These are phyloP conservation scores for Vireo altiloquus DNA, from an alignment of 2,113 vertebrate genomes.

Conservation along the genomic window DNA sequence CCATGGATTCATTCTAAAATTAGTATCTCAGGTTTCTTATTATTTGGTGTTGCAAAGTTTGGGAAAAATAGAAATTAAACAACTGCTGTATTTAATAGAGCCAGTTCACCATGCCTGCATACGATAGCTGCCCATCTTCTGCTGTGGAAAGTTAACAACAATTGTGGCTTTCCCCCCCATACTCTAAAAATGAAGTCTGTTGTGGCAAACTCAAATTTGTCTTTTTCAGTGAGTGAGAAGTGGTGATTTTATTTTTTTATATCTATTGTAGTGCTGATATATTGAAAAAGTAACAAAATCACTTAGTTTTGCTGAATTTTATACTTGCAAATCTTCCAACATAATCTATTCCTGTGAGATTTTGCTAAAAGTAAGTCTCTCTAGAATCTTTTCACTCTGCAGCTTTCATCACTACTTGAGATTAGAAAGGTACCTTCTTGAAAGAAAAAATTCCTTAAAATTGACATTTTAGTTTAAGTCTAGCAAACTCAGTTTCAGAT, in stretches of 20 bases:
- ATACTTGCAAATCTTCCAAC: not conserved
- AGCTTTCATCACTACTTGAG: not conserved
- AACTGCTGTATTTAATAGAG: not conserved
- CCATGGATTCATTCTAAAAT: not conserved
- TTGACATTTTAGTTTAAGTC: not conserved
- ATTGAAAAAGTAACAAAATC: not conserved
- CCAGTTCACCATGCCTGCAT: not conserved
- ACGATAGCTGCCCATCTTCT: fast-evolving
- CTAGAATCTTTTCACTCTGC: not conserved
- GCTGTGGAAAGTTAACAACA: not conserved
- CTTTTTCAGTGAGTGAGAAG: not conserved
- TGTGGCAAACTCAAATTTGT: not conserved
- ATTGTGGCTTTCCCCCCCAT: not conserved
- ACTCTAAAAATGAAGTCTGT: not conserved
- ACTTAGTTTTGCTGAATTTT: not conserved
- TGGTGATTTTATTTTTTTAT: not conserved
- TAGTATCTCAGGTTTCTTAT: not conserved
- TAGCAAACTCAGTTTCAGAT: not conserved
- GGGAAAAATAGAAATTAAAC: not conserved
- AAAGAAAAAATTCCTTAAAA: not conserved
- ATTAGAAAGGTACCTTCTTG: not conserved
- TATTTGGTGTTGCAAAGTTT: not conserved
- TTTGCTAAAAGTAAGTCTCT: not conserved
- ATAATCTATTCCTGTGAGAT: not conserved
- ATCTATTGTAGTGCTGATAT: no score